Evolutionary conservation across 1,140 invertebrate genomes (phyloP), one percentile per base, ranked within the genome.

Genomic region (Macrostomum lignano): DNA sequence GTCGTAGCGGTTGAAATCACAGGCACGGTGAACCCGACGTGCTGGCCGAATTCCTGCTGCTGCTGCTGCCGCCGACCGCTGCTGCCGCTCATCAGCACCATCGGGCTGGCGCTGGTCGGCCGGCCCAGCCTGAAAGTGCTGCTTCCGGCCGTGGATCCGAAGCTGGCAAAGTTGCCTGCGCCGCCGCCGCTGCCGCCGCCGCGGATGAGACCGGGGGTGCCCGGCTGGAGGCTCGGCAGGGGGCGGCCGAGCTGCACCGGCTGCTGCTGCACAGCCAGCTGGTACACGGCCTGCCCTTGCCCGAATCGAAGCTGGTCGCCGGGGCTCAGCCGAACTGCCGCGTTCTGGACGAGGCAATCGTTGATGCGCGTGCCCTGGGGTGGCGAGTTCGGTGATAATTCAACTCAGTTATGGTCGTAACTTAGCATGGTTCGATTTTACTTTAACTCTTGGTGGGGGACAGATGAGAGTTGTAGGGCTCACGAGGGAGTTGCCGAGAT

Each of bases 351-450:
- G 17, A 51, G 39, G 17, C 47, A 48, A 36, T 58, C 50, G 38
- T 58, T 57, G 1, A 58, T 49, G 41, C 55, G 57, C 5, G 52
- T 58, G 14, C 55, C 55, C 31, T 52, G 47, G 11, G 44, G 19
- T 5, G 19, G 5, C 19, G 19, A 28, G 4, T 7, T 15, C 13
- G 13, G 13, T 24, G 23, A 24, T 24, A n/a, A 24, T 24, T 9
- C 13, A 24, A 24, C n/a, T n/a, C n/a, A n/a, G n/a, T n/a, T n/a
- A n/a, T n/a, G n/a, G n/a, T n/a, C n/a, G n/a, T n/a, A n/a, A n/a
- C n/a, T n/a, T n/a, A n/a, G n/a, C n/a, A n/a, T n/a, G n/a, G n/a
- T n/a, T n/a, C n/a, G n/a, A n/a, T n/a, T n/a, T n/a, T n/a, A n/a
- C n/a, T n/a, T n/a, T n/a, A n/a, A n/a, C n/a, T n/a, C n/a, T n/a